Evolutionary conservation across 2,888 invertebrate species (phyloP).

Genomic region (Antitype chi): DNA sequence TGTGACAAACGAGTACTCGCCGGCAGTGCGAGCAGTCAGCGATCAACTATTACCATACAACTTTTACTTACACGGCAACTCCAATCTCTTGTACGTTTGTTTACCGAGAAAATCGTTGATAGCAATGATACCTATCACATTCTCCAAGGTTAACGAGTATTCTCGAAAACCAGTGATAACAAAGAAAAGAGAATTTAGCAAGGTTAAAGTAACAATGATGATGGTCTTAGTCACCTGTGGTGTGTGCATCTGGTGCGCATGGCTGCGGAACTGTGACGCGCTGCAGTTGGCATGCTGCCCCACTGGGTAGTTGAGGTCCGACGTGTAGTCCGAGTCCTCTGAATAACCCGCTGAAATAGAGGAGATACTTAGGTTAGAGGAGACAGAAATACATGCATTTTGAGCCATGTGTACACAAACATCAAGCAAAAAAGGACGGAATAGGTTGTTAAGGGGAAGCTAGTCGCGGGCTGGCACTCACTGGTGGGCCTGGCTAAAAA

Average conservation of each 20-base stretch:
- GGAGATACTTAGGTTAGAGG: background rate
- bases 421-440: background rate
- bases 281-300: constrained; percentile 97
- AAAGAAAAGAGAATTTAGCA: background rate
- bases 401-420: background rate
- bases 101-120: background rate
- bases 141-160: background rate
- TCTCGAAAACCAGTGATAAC: background rate
- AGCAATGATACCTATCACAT: background rate
- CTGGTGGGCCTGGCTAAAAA: too few relatives aligned
- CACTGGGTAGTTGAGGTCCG: constrained; percentile 98
- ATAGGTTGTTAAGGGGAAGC: too few relatives aligned
- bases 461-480: too few relatives aligned
- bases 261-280: constrained; percentile 96
- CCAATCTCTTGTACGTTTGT: background rate
- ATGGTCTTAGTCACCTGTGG: constrained; percentile 90
- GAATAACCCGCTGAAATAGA: constrained; percentile 96
- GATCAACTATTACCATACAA: background rate
- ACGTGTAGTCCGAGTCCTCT: constrained; percentile 99
- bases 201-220: background rate
- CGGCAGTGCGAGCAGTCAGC: background rate
- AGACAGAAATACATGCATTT: background rate
- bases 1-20: background rate
- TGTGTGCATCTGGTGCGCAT: constrained; percentile 94
- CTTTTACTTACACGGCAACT: background rate